Percentiles rank a stretch among this genome's conserved stretches.
phyloP scores from a whole-genome alignment of 2,888 invertebrate species.

The Actias luna region DNA sequence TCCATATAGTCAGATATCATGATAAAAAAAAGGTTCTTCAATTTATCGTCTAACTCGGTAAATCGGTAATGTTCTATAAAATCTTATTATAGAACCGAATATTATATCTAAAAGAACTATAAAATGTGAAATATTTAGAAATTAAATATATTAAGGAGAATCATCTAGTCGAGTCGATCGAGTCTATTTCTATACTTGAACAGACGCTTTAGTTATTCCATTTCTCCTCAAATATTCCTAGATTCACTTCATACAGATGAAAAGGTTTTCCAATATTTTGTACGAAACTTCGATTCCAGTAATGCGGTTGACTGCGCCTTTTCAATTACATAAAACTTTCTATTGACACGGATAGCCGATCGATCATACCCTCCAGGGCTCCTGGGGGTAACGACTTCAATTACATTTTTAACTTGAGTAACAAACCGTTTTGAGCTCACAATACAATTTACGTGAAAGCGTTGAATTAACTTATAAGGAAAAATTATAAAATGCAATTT shows the following conservation, averaged over 20 bases:
- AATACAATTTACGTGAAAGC: constrained; percentile 68
- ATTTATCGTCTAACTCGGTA: no score
- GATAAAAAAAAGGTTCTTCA: no score
- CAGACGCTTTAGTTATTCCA: no score
- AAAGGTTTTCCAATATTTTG: neutral
- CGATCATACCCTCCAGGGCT: constrained; percentile 49
- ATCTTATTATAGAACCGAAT: no score
- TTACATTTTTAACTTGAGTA: constrained; percentile 31
- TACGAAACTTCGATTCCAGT: neutral
- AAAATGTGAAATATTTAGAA: no score
- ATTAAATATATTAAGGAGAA: no score
- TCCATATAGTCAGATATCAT: no score
- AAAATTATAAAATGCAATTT: constrained; percentile 1
- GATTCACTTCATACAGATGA: neutral
- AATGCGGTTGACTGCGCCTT: constrained; percentile 17
- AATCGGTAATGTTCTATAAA: no score
- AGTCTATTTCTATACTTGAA: no score
- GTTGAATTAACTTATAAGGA: constrained; percentile 30
- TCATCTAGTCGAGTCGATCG: no score
- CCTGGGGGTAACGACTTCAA: constrained; percentile 30
- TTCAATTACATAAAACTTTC: constrained; percentile 22
- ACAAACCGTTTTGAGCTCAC: constrained; percentile 60
- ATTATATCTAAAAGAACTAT: no score
- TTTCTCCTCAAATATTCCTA: neutral
- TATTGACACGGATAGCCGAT: constrained; percentile 62